A percentile compares a stretch with the other conserved stretches of the same genome.
Evolutionary conservation across 1,140 invertebrate genomes (phyloP).

Genomic region (Eufriesea mexicana): DNA sequence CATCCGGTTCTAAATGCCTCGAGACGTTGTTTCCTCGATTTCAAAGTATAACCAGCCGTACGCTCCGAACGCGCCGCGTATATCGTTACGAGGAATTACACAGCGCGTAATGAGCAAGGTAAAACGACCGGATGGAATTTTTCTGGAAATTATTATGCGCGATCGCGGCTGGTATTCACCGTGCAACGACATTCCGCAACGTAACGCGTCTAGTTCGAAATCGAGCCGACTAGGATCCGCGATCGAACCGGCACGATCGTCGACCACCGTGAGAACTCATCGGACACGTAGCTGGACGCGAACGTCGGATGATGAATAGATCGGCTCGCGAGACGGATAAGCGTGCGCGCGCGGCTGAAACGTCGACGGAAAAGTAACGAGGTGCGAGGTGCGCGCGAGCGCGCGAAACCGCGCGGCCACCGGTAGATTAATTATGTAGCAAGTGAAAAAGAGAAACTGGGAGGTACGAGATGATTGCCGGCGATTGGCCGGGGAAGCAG

Average conservation of each 20-base stretch:
- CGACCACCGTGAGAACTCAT: constrained; percentile 3
- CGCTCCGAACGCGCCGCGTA: no score
- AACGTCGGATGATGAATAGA: constrained; percentile 51
- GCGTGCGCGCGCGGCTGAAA: background rate
- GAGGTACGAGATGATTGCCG: constrained; percentile 55
- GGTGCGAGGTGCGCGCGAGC: constrained; percentile 30
- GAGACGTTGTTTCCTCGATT: no score
- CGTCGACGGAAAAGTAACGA: constrained; percentile 55
- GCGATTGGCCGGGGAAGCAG: constrained; percentile 58
- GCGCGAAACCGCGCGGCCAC: background rate
- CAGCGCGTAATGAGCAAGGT: no score
- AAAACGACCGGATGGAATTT: no score
- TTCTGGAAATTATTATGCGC: no score
- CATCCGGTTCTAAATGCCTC: no score
- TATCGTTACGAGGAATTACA: no score
- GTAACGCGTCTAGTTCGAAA: background rate
- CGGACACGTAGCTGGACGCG: background rate
- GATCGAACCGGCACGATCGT: background rate
- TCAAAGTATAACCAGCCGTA: no score
- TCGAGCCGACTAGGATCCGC: background rate
- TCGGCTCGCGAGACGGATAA: constrained; percentile 25
- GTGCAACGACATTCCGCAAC: no score
- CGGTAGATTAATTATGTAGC: constrained; percentile 60
- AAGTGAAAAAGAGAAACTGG: constrained; percentile 48
- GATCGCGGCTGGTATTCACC: no score